These are phyloP conservation scores for Tetragnatha versicolor DNA, from an alignment of 1,140 invertebrate species.

Conservation along the genomic window DNA sequence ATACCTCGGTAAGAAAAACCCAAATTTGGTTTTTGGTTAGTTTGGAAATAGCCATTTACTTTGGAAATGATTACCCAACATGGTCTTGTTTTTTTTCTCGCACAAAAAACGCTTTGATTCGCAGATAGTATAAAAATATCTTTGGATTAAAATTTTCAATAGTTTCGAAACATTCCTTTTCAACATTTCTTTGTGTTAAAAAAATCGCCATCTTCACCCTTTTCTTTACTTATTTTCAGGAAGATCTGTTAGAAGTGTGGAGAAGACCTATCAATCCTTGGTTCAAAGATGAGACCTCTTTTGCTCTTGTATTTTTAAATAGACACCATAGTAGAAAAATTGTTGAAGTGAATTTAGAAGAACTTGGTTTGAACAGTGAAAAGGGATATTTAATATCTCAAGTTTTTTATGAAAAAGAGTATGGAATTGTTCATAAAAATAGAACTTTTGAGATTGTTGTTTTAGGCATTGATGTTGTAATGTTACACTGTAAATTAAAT, in stretches of 20 bases:
- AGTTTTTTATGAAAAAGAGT: slow-evolving; percentile 6
- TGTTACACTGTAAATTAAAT: slow-evolving; percentile 8
- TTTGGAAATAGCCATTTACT: background rate
- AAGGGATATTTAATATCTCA: slow-evolving; percentile 11
- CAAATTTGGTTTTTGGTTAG: background rate
- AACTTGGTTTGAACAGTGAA: slow-evolving; percentile 62
- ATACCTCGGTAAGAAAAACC: too few relatives aligned
- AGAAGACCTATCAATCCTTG: slow-evolving; percentile 65
- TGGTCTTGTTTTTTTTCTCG: background rate
- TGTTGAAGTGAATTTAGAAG: slow-evolving; percentile 67
- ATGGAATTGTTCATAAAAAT: background rate
- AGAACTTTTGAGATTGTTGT: background rate
- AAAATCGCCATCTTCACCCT: background rate
- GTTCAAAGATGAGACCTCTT: slow-evolving; percentile 70
- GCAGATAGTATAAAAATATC: background rate
- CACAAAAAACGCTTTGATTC: background rate
- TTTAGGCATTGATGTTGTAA: background rate
- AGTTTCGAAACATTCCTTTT: background rate
- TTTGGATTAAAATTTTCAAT: background rate
- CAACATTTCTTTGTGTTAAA: background rate
- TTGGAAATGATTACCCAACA: background rate
- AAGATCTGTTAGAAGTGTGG: slow-evolving; percentile 67
- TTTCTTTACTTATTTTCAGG: slow-evolving; percentile 57
- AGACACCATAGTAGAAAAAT: slow-evolving; percentile 73
- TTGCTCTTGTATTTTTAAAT: slow-evolving; percentile 86